These are phyloP conservation scores for Harpegnathos saltator DNA, from an alignment of 1,140 invertebrate genomes.

Conservation along the genomic window DNA sequence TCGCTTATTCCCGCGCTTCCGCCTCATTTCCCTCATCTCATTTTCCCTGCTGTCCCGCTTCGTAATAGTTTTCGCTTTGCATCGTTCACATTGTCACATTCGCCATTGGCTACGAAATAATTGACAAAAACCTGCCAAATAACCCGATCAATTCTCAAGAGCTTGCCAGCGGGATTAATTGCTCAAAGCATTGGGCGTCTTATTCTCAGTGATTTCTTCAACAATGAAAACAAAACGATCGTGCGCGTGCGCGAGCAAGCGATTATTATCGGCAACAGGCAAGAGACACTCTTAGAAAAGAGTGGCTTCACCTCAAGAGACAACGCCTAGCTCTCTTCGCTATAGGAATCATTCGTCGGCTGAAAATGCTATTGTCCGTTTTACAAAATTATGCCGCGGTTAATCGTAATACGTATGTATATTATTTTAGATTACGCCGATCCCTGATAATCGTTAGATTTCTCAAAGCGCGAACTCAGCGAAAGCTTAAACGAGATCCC, in stretches of 20 bases:
- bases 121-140: slow-evolving; percentile 78
- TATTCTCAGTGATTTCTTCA: slow-evolving; percentile 7
- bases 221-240: slow-evolving; percentile 55
- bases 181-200: slow-evolving; percentile 1
- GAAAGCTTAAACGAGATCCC: slow-evolving; percentile 36
- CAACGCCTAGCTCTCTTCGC: slow-evolving; percentile 19
- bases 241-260: too few relatives aligned
- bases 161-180: slow-evolving; percentile 3
- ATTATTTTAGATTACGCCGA: slow-evolving; percentile 21
- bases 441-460: slow-evolving; percentile 50
- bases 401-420: slow-evolving; percentile 2
- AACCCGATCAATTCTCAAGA: slow-evolving; percentile 43
- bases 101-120: slow-evolving; percentile 77
- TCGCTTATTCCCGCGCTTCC: slow-evolving; percentile 39
- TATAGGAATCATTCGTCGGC: slow-evolving; percentile 53
- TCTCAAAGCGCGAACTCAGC: slow-evolving; percentile 28
- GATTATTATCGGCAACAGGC: slow-evolving; percentile 43
- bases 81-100: slow-evolving; percentile 68
- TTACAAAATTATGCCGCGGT: slow-evolving; percentile 47
- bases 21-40: slow-evolving; percentile 22
- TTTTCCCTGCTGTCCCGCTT: slow-evolving; percentile 19
- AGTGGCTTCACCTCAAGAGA: slow-evolving; percentile 29
- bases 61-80: slow-evolving; percentile 42
- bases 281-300: not conserved
- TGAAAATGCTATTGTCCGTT: slow-evolving; percentile 56